Evolutionary conservation across 92 coral and sea anemone genomes (phyloP), one percentile per base, ranked within the genome.

Genomic region (Paragorgia papillata): DNA sequence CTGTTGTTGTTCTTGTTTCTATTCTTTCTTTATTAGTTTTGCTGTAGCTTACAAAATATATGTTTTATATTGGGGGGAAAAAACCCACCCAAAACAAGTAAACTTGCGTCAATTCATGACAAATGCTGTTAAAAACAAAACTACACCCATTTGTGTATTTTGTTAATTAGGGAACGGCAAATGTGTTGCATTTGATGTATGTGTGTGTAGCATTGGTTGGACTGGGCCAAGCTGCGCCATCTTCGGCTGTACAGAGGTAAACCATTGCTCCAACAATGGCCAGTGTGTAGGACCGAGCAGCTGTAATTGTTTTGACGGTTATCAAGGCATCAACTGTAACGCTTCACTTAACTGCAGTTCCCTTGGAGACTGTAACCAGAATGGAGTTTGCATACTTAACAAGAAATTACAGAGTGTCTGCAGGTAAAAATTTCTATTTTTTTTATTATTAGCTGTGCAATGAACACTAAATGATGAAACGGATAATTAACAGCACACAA

Each of bases 281-380:
- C 81, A 64, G 30, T 89, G 94, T 29, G 80, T 77, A 30, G 67
- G 84, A 22, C 69, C 83, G 1, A 57, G 86, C 57, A 49, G 61
- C 29, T 89, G 94, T 26, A 73, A 60, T 12, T 89, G 94, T 59
- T 83, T 80, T 81, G 81, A 80, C n/a, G 92, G 89, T 48, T 88
- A 74, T 62, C 73, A 67, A 15, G 92, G 92, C 2, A 48, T 4
- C 7, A 66, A 48, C 41, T 88, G 92, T 24, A 84, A 55, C 60
- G 54, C 75, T 7, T 28, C 71, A 27, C 80, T 79, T 14, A 76
- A 88, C 41, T 88, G 92, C 61, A 30, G 32, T 18, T 27, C 29
- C 41, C 80, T 88, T 48, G 76, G 74, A 5, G 83, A 88, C 69
- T 88, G 92, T 57, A 85, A 82, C 3, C 59, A 70, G 17, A 73